A percentile compares a stretch with the other conserved stretches of the same genome.
phyloP scores from a whole-genome alignment of 2,888 invertebrate genomes.

The Pyrocoelia pectoralis region DNA sequence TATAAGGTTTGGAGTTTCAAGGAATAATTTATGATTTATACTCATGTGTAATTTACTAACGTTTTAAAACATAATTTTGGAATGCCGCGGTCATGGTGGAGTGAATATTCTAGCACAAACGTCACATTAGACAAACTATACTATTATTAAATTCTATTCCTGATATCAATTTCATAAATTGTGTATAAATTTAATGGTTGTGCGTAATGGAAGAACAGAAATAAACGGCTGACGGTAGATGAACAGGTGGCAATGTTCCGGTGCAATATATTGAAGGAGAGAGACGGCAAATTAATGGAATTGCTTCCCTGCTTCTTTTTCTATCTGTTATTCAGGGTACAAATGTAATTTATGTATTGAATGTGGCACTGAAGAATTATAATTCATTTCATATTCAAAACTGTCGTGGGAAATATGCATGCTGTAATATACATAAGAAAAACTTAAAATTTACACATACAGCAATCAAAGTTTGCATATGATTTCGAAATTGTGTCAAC shows the following conservation, averaged over 20 bases:
- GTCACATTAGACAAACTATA: not conserved
- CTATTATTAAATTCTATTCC: not conserved
- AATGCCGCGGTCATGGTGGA: slow-evolving; percentile 16
- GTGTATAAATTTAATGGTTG: slow-evolving; percentile 31
- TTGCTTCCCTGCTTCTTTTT: slow-evolving; percentile 45
- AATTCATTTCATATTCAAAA: slow-evolving; percentile 14
- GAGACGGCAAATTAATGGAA: slow-evolving; percentile 46
- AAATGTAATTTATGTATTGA: slow-evolving; percentile 16
- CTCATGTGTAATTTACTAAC: slow-evolving; percentile 30
- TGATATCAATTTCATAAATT: slow-evolving; percentile 21
- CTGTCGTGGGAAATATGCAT: slow-evolving; percentile 10
- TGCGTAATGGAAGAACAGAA: slow-evolving; percentile 30
- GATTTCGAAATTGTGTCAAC: not conserved
- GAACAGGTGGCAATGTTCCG: slow-evolving; percentile 46
- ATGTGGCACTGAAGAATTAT: slow-evolving; percentile 16
- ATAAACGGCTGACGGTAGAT: slow-evolving; percentile 40
- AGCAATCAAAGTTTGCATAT: not conserved
- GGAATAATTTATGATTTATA: slow-evolving; percentile 25
- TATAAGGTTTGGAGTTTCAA: slow-evolving; percentile 26
- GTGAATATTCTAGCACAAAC: slow-evolving; percentile 2
- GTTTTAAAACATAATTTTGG: slow-evolving; percentile 29
- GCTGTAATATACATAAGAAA: slow-evolving; percentile 7
- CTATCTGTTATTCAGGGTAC: slow-evolving; percentile 25
- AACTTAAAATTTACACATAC: not conserved
- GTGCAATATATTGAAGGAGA: slow-evolving; percentile 34